These are phyloP conservation scores for Cnemophilus loriae DNA, from an alignment of 2,113 vertebrate genomes.

Conservation along the genomic window DNA sequence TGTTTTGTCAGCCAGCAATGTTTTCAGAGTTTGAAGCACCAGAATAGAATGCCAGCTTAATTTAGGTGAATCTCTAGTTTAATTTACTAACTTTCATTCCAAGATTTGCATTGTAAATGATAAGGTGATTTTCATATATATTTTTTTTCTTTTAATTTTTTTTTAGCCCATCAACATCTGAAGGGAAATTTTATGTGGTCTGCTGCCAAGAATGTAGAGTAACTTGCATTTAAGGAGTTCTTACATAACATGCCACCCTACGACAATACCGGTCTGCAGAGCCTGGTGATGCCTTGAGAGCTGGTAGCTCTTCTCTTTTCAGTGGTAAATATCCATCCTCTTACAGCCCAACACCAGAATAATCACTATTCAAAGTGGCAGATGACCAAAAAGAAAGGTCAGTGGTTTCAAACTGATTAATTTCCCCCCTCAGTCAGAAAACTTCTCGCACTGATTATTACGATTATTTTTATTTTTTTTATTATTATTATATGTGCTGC, in stretches of 20 bases:
- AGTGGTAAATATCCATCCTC: neutral
- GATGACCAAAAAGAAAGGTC: neutral
- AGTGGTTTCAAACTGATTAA: neutral
- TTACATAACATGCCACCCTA: conserved; percentile 32
- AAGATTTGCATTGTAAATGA: conserved; percentile 65
- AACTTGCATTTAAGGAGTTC: neutral
- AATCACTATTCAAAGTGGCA: neutral
- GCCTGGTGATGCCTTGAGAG: neutral
- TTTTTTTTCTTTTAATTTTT: neutral
- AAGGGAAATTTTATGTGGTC: conserved; percentile 54
- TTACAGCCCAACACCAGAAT: neutral
- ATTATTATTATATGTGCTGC: neutral
- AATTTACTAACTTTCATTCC: conserved; percentile 52
- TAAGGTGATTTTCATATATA: conserved; percentile 35
- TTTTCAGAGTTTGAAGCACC: conserved; percentile 44
- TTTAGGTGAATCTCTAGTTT: conserved; percentile 54
- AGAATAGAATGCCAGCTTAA: conserved; percentile 58
- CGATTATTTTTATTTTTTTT: neutral
- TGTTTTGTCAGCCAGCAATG: conserved; percentile 53
- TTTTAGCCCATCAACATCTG: conserved; percentile 33
- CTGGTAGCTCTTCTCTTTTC: neutral
- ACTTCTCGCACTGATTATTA: neutral
- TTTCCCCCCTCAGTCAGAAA: neutral
- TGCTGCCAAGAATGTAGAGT: conserved; percentile 48
- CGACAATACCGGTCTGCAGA: conserved; percentile 19